A percentile compares a stretch with the other conserved stretches of the same genome.
phyloP scores from a whole-genome alignment of 2,797 vertebrate species.

The Esox lucius region DNA sequence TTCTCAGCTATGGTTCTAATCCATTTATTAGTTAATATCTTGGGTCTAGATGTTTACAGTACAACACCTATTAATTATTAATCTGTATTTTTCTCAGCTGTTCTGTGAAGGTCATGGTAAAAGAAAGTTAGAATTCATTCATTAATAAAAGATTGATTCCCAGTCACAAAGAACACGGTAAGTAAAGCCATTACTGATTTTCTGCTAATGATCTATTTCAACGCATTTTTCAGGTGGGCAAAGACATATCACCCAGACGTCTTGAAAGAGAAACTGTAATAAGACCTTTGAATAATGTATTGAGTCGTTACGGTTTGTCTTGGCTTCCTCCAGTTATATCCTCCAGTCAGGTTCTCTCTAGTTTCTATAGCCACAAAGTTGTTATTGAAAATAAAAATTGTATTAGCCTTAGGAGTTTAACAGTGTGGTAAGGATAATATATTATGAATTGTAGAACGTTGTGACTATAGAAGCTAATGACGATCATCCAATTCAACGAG shows the following conservation, averaged over 20 bases:
- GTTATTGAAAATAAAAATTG: too few relatives aligned
- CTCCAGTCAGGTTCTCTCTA: slow-evolving; percentile 24
- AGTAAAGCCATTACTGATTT: slow-evolving; percentile 30
- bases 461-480: too few relatives aligned
- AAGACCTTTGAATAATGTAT: slow-evolving; percentile 71
- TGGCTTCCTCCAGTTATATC: slow-evolving; percentile 38
- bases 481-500: too few relatives aligned
- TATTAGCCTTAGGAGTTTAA: too few relatives aligned
- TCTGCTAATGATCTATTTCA: slow-evolving; percentile 63
- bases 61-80: background rate
- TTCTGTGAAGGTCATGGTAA: slow-evolving; percentile 36
- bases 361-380: too few relatives aligned
- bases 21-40: background rate
- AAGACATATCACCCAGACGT: slow-evolving; percentile 57
- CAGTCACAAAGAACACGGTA: slow-evolving; percentile 13
- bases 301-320: slow-evolving; percentile 57
- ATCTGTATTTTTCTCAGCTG: background rate
- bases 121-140: slow-evolving; percentile 9
- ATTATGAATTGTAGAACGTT: too few relatives aligned
- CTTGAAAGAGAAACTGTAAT: slow-evolving; percentile 64
- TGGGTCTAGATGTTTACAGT: background rate
- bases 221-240: slow-evolving; percentile 58
- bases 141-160: background rate
- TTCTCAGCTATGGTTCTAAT: slow-evolving; percentile 8
- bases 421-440: too few relatives aligned